Base-by-base conservation (phyloP, 2,888 invertebrate genomes). In the Podotricha telesiphe region DNA sequence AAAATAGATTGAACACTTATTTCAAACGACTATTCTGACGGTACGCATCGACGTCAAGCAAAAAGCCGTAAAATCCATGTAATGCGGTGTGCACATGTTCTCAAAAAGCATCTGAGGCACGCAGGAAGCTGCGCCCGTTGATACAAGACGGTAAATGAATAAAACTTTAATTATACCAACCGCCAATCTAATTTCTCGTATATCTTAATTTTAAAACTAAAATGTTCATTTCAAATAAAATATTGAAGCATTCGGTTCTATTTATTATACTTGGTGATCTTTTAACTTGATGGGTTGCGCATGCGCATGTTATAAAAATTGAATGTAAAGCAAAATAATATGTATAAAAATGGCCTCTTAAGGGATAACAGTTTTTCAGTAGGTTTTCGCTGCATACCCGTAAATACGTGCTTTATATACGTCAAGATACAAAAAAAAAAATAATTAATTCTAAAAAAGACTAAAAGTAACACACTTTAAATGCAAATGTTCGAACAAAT, bases 121-220 rank as follows among this genome's bases (percentile, higher is more conserved):
- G 71, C 76, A 72, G 75, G 76, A 76, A 76, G 69, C 72, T 65
- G 69, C 63, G 50, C 67, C 70, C 65, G 72, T 70, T 68, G 59
- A 65, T 69, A 68, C 55, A 48, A 67, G 66, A 67, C 61, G 42
- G 48, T 63, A 53, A 73, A 72, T 72, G 73, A 72, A 75, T 76
- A 74, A 72, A 75, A 74, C 75, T 77, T 73, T 77, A 77, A 76
- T 76, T 76, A 56, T 53, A n/a, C 45, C 50, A 56, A 40, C 65
- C 34, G 42, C 42, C 67, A 42, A 47, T 67, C 59, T 53, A 62
- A 67, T 67, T 61, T 55, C 51, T 51, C 20, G 45, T 34, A 28
- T 45, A n/a, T n/a, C 20, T 42, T 42, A 56, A 11, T 28, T 28
- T 20, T 45, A 59, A 59, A 45, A 42, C 15, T 42, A 42, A 58